phyloP scores from a whole-genome alignment of 2,888 invertebrate genomes.

The Stictocephala bisonia region DNA sequence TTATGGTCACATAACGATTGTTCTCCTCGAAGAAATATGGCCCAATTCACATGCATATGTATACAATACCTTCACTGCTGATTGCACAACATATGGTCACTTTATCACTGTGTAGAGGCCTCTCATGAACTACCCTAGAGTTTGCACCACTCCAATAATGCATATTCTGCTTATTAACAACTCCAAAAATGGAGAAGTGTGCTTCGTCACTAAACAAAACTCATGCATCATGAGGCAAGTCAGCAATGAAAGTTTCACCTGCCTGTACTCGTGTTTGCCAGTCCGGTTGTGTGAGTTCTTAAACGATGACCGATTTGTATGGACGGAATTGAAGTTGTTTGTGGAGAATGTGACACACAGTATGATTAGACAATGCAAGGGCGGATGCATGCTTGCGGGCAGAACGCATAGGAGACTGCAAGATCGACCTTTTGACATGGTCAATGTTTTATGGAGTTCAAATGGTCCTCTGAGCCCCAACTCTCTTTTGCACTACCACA shows the following conservation, averaged over 20 bases:
- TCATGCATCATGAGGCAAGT: conserved; percentile 3
- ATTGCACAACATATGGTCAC: no score
- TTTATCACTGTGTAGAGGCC: background rate
- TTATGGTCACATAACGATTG: background rate
- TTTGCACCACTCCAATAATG: background rate
- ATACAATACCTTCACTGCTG: no score
- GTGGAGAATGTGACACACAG: background rate
- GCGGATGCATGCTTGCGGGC: background rate
- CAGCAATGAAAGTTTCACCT: conserved; percentile 6
- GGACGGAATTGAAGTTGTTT: background rate
- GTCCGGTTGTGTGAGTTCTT: background rate
- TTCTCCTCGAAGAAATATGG: no score
- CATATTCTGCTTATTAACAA: conserved; percentile 12
- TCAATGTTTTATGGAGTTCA: background rate
- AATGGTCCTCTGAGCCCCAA: background rate
- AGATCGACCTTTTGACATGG: background rate
- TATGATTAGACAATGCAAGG: background rate
- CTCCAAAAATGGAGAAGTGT: conserved; percentile 34
- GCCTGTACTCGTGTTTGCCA: no score
- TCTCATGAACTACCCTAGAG: background rate
- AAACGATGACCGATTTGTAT: background rate
- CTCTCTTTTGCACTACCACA: background rate
- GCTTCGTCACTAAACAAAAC: conserved; percentile 31
- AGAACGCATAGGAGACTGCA: background rate
- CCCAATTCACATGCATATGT: no score